Conservation (phyloP, 2,113 vertebrate species). For the Actenoides lindsayi region DNA sequence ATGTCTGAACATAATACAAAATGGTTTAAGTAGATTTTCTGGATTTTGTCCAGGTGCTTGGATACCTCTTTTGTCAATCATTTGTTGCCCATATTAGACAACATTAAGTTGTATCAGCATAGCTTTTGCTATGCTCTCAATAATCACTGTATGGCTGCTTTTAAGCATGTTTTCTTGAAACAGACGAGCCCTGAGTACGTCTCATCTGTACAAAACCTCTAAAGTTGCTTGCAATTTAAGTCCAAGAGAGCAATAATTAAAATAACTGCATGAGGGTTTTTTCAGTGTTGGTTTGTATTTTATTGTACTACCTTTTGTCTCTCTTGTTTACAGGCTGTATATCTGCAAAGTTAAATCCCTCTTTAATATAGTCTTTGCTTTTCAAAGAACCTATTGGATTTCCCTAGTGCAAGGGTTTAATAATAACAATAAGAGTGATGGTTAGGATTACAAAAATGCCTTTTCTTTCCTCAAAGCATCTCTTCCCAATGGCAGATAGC, state of each 20-base stretch:
- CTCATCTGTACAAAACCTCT: neutral
- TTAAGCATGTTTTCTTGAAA: neutral
- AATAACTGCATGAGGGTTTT: neutral
- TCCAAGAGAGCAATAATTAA: neutral
- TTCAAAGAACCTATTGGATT: neutral
- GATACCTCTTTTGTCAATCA: neutral
- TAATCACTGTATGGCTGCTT: neutral
- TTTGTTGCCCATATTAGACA: neutral
- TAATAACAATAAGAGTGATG: neutral
- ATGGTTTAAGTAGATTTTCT: neutral
- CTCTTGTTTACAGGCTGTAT: constrained; percentile 1
- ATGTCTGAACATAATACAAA: neutral
- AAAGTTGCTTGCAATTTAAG: neutral
- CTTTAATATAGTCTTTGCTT: constrained; percentile 23
- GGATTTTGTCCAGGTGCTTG: neutral
- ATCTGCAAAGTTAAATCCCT: constrained; percentile 22
- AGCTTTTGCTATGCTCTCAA: neutral
- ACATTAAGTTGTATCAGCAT: neutral
- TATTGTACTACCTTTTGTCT: neutral
- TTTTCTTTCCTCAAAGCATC: constrained; percentile 3
- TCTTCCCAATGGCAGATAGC: neutral
- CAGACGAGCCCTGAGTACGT: neutral
- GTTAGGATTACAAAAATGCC: constrained; percentile 31
- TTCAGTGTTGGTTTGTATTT: neutral
- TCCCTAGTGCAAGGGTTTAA: neutral